Percentiles rank a stretch among this genome's conserved stretches.
These are phyloP conservation scores for Datnioides undecimradiatus DNA, from an alignment of 2,113 vertebrate species.

Conservation along the genomic window DNA sequence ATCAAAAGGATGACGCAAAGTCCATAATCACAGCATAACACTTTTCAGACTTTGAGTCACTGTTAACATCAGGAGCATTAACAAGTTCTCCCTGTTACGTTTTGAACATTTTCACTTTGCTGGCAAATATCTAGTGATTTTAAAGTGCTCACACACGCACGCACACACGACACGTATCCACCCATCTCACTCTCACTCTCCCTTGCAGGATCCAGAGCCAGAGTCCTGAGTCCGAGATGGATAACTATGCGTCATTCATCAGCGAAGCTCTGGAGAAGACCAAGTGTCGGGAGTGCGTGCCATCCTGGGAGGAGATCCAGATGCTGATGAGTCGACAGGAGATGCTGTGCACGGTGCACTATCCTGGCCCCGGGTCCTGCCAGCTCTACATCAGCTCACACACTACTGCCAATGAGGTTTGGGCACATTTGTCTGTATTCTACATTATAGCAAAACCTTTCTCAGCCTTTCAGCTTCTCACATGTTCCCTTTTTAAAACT, in stretches of 20 bases:
- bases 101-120: constrained; percentile 28
- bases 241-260: constrained; percentile 93
- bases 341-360: constrained; percentile 91
- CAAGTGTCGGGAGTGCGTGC: constrained; percentile 90
- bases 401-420: constrained; percentile 94
- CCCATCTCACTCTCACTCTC: constrained; percentile 4
- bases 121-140: constrained; percentile 7
- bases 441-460: constrained; percentile 7
- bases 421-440: constrained; percentile 39
- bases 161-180: background rate
- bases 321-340: constrained; percentile 91
- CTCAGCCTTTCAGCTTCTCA: constrained; percentile 14
- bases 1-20: constrained; percentile 66
- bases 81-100: constrained; percentile 39
- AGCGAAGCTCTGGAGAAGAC: constrained; percentile 90
- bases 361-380: constrained; percentile 89
- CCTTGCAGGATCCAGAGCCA: constrained; percentile 87
- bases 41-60: constrained; percentile 51
- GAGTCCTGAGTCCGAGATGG: constrained; percentile 89
- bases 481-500: background rate
- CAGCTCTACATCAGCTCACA: constrained; percentile 93
- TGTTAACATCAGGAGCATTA: constrained; percentile 29
- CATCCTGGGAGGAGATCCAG: constrained; percentile 95
- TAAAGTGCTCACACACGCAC: background rate
- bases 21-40: constrained; percentile 45